Evolutionary conservation across 2,888 invertebrate species (phyloP), one percentile per base, ranked within the genome.

Genomic region (Malacosoma neustria): DNA sequence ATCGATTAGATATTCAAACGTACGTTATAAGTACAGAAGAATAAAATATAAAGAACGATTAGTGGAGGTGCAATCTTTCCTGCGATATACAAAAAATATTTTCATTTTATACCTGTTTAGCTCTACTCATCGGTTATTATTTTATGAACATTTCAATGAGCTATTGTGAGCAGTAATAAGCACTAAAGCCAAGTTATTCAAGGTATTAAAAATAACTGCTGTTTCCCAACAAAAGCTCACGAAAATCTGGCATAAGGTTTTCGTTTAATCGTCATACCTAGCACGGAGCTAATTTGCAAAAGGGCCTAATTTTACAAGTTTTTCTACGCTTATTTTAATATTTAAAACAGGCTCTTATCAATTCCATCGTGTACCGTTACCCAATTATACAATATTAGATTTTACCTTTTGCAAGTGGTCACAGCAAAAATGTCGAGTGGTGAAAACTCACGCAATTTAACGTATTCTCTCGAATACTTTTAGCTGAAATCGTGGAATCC

Each of bases 391-490:
- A 57, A 48, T 43, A 51, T 49, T 51, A 54, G 45, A 49, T 48
- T 54, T 47, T 34, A 43, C 43, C 42, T 46, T 45, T 40, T 35
- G 50, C 52, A 45, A 22, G 22, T 22, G 22, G 22, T 22, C 22
- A 22, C 45, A 46, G 47, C 41, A 48, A 54, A 62, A 56, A 42
- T 48, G 47, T 51, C 39, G 42, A 52, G 46, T 44, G 49, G 49
- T 55, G 52, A 49, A 53, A 52, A 54, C 49, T 57, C 52, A 51
- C 51, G 46, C 46, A 58, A 57, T 55, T 57, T 58, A 53, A 56
- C 54, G 53, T 55, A 48, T 51, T 55, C 56, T 45, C 45, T 45
- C 56, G 56, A 40, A 46, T 40, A 43, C 40, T 38, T 41, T 43
- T 37, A 48, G 38, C 33, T 41, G 33, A 31, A 41, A 45, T 43